These are phyloP conservation scores for Columba janthina DNA, from an alignment of 2,113 vertebrate species.

Conservation along the genomic window DNA sequence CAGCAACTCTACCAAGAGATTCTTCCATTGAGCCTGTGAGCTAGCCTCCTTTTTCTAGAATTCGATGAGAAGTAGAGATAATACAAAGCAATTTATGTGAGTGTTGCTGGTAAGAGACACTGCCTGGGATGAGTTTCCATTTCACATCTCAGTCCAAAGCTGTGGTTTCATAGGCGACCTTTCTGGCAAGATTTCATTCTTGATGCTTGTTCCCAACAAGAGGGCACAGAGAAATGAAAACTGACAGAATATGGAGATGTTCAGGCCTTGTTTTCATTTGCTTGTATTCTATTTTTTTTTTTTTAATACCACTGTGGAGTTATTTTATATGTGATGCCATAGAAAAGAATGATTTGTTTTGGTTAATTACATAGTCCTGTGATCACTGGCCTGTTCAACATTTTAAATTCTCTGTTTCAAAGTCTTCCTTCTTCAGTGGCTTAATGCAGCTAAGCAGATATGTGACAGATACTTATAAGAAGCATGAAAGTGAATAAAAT, in stretches of 20 bases:
- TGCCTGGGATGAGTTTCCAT: neutral
- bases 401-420: constrained; percentile 56
- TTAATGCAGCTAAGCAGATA: constrained; percentile 57
- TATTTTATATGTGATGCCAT: neutral
- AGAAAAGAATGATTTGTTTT: constrained; percentile 44
- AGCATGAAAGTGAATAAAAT: constrained; percentile 70
- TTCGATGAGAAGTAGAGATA: neutral
- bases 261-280: neutral
- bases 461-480: constrained; percentile 57
- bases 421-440: constrained; percentile 6
- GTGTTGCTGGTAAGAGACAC: neutral
- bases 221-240: neutral
- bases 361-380: constrained; percentile 45
- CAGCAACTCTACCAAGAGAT: neutral
- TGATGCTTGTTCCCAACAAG: neutral
- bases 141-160: neutral
- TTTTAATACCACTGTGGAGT: neutral
- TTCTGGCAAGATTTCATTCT: neutral
- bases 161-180: neutral
- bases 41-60: neutral
- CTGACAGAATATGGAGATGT: neutral
- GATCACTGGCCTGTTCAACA: constrained; percentile 44
- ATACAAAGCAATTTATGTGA: neutral
- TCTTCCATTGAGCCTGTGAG: neutral
- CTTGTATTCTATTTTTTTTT: neutral